Evolutionary conservation across 2,113 vertebrate genomes (phyloP).

Genomic region (Sturnira hondurensis): DNA sequence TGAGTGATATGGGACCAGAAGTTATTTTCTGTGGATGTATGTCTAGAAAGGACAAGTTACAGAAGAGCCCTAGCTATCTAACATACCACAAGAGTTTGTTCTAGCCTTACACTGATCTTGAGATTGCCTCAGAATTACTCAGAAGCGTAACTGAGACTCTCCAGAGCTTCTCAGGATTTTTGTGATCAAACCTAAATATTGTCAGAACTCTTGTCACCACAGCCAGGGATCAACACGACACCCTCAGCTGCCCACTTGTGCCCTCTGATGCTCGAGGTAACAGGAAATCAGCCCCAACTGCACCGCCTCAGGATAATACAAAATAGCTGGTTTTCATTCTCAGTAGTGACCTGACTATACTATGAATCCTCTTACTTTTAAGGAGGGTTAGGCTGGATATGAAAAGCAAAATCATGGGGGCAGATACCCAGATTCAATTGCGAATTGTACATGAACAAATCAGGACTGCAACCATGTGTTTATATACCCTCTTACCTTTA

Average conservation of each 20-base stretch:
- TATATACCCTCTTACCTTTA: constrained; percentile 86
- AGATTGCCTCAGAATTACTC: neutral
- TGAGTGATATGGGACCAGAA: neutral
- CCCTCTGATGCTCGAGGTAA: neutral
- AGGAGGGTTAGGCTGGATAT: neutral
- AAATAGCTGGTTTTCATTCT: neutral
- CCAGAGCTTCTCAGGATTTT: neutral
- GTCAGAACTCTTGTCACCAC: neutral
- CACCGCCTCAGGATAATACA: neutral
- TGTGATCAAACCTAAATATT: neutral
- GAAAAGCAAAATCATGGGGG: neutral
- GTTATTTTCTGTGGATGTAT: neutral
- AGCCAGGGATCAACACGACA: neutral
- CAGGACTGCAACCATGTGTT: neutral
- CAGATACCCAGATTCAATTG: neutral
- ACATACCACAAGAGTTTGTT: neutral
- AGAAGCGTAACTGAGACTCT: neutral
- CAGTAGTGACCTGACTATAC: neutral
- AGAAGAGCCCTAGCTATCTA: neutral
- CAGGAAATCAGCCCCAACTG: neutral
- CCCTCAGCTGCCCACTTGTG: neutral
- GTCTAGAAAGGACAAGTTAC: neutral
- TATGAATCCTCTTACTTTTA: neutral
- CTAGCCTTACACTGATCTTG: neutral
- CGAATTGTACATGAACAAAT: accelerated